Evolutionary conservation across 2,113 vertebrate genomes (phyloP).

Genomic region (Mugil cephalus): DNA sequence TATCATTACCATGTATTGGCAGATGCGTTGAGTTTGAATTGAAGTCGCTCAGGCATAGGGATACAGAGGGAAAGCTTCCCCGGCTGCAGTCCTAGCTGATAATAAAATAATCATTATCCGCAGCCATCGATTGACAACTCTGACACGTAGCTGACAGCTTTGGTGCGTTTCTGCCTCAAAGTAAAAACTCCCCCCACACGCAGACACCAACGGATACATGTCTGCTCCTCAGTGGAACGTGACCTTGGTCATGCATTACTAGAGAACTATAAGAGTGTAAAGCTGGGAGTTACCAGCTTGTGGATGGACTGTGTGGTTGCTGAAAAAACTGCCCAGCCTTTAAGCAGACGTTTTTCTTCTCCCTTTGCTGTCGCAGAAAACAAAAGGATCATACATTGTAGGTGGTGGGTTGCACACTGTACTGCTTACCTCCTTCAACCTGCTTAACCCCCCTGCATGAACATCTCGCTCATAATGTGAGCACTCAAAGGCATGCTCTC

Average conservation of each 20-base stretch:
- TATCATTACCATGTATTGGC: neutral
- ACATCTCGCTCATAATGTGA: neutral
- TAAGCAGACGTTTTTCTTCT: conserved; percentile 52
- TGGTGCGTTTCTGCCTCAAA: neutral
- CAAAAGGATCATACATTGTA: conserved; percentile 85
- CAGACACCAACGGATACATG: neutral
- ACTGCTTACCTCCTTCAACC: conserved; percentile 35
- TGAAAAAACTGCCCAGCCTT: conserved; percentile 21
- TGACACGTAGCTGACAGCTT: neutral
- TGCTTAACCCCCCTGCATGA: conserved; percentile 49
- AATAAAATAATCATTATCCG: no score
- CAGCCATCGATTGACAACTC: no score
- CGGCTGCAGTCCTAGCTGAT: no score
- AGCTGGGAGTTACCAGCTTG: neutral
- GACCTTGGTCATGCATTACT: neutral
- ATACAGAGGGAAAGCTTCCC: neutral
- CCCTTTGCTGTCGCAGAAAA: conserved; percentile 75
- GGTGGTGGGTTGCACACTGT: conserved; percentile 78
- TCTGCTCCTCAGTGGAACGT: neutral
- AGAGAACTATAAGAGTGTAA: conserved; percentile 16
- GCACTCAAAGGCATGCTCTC: conserved; percentile 45
- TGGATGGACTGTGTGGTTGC: conserved; percentile 28
- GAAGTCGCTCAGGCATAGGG: neutral
- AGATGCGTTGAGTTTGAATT: neutral
- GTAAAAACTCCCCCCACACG: conserved; percentile 2